phyloP scores from a whole-genome alignment of 2,888 invertebrate genomes.

The Cyclophora punctaria region DNA sequence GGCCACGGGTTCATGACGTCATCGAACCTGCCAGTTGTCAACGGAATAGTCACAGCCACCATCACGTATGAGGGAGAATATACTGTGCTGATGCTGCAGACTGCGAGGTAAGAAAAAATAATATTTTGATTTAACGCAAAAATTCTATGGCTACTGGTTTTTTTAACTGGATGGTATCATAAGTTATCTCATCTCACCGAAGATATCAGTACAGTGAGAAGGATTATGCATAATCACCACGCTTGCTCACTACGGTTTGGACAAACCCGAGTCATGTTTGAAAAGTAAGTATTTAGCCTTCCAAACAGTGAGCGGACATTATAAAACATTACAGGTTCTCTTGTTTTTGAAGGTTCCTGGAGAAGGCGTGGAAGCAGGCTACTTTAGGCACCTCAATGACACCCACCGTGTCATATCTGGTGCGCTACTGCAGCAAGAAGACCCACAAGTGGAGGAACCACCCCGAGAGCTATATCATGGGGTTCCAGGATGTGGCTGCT shows the following conservation, averaged over 20 bases:
- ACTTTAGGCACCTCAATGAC: slow-evolving; percentile 75
- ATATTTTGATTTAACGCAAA: too few relatives aligned
- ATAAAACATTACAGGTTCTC: too few relatives aligned
- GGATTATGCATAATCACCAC: too few relatives aligned
- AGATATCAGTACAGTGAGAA: too few relatives aligned
- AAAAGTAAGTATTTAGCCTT: too few relatives aligned
- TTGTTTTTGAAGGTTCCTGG: slow-evolving; percentile 75
- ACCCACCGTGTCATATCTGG: slow-evolving; percentile 81
- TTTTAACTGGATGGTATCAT: too few relatives aligned
- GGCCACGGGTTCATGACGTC: slow-evolving; percentile 94
- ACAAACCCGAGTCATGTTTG: too few relatives aligned
- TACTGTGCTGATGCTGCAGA: slow-evolving; percentile 92
- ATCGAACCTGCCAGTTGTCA: slow-evolving; percentile 88
- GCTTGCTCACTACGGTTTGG: too few relatives aligned
- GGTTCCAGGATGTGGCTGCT: slow-evolving; percentile 77
- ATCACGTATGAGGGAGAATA: slow-evolving; percentile 97
- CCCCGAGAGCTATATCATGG: slow-evolving; percentile 69
- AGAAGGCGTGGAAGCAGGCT: slow-evolving; percentile 85
- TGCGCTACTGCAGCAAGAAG: slow-evolving; percentile 32
- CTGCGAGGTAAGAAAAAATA: slow-evolving; percentile 75
- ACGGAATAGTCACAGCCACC: slow-evolving; percentile 86
- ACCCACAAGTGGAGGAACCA: slow-evolving; percentile 49
- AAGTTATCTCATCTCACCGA: too few relatives aligned
- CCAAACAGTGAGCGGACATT: too few relatives aligned
- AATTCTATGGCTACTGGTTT: too few relatives aligned